A percentile compares a stretch with the other conserved stretches of the same genome.
These are phyloP conservation scores for Sciurus carolinensis DNA, from an alignment of 2,797 vertebrate species.

Conservation along the genomic window DNA sequence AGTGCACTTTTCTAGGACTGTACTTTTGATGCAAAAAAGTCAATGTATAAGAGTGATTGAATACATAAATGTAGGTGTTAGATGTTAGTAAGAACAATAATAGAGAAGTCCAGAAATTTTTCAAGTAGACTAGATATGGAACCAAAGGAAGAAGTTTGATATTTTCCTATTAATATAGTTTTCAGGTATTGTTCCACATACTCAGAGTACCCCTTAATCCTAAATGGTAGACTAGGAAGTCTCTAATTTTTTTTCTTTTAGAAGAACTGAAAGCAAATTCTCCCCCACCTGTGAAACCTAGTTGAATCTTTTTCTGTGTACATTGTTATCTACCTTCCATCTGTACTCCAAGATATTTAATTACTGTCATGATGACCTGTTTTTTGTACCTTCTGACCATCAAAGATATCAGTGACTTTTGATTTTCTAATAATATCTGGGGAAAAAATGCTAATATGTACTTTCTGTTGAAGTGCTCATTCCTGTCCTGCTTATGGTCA, in stretches of 20 bases:
- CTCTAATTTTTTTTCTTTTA: conserved; percentile 20
- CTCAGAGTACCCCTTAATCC: background rate
- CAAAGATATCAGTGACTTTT: background rate
- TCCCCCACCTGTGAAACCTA: background rate
- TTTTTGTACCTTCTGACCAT: background rate
- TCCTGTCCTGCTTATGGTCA: background rate
- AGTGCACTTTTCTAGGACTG: background rate
- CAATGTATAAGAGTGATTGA: background rate
- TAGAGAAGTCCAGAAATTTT: background rate
- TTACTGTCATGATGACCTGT: background rate
- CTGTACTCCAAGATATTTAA: background rate
- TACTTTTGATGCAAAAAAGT: background rate
- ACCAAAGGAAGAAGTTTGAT: background rate
- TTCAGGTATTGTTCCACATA: background rate
- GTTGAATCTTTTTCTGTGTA: background rate
- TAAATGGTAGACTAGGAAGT: background rate
- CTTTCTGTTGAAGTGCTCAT: conserved; percentile 4
- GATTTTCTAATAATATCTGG: conserved; percentile 19
- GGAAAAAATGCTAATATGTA: background rate
- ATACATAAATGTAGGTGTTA: background rate
- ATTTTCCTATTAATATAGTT: background rate
- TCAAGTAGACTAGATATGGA: background rate
- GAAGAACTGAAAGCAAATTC: conserved; percentile 19
- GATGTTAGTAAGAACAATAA: background rate
- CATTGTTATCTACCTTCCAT: background rate